phyloP scores from a whole-genome alignment of 2,888 invertebrate species.

The Adelognathus sp. region DNA sequence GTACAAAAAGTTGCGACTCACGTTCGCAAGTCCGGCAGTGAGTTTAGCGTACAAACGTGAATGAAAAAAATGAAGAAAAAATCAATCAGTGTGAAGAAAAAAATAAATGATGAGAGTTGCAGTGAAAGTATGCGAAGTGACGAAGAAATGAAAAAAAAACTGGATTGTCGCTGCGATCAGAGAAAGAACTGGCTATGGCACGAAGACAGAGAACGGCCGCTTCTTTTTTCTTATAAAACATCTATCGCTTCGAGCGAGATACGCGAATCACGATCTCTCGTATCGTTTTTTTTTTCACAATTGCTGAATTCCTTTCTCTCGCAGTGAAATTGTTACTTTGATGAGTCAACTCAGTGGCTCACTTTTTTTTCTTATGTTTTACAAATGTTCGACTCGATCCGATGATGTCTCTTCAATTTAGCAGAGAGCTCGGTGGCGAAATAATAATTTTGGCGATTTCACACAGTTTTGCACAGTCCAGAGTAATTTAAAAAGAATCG shows the following conservation, averaged over 20 bases:
- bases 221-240: conserved; percentile 1
- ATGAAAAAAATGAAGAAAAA: conserved; percentile 37
- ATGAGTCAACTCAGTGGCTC: conserved; percentile 3
- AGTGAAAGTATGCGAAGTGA: background rate
- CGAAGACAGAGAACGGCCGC: conserved; percentile 43
- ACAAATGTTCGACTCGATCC: background rate
- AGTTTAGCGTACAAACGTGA: conserved; percentile 56
- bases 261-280: conserved; percentile 7
- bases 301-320: conserved; percentile 21
- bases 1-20: conserved; percentile 47
- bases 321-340: conserved; percentile 10
- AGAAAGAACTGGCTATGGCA: conserved; percentile 56
- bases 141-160: conserved; percentile 7
- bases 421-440: conserved; percentile 5
- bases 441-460: background rate
- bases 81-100: background rate
- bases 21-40: conserved; percentile 57
- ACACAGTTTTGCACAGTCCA: no score
- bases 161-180: conserved; percentile 33
- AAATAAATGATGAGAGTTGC: conserved; percentile 1
- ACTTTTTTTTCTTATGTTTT: background rate
- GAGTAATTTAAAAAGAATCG: no score
- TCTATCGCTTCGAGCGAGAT: conserved; percentile 27
- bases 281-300: conserved; percentile 13
- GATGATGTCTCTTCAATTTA: background rate